A percentile compares a stretch with the other conserved stretches of the same genome.
phyloP scores from a whole-genome alignment of 2,888 invertebrate genomes.

The Xylota sylvarum region DNA sequence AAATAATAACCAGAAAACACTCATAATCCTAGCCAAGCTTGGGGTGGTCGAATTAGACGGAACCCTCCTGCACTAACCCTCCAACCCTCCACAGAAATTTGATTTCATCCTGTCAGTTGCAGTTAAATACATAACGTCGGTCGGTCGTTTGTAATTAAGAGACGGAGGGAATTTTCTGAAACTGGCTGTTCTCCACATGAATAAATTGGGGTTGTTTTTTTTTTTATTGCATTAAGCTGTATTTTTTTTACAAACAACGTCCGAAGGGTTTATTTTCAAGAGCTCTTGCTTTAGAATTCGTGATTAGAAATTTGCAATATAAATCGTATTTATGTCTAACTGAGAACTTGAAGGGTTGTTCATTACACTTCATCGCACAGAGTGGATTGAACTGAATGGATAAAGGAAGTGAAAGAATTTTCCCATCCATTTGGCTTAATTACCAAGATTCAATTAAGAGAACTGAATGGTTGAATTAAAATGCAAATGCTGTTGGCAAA shows the following conservation, averaged over 20 bases:
- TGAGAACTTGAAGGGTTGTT: slow-evolving; percentile 3
- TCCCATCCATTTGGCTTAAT: slow-evolving; percentile 20
- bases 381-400: slow-evolving; percentile 40
- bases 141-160: slow-evolving; percentile 61
- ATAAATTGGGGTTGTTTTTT: slow-evolving; percentile 41
- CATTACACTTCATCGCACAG: slow-evolving; percentile 21
- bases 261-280: background rate
- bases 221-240: slow-evolving; percentile 6
- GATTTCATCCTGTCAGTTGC: slow-evolving; percentile 69
- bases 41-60: slow-evolving; percentile 58
- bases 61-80: slow-evolving; percentile 12
- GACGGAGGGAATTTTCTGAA: slow-evolving; percentile 24
- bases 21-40: slow-evolving; percentile 58
- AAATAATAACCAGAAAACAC: slow-evolving; percentile 74
- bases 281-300: slow-evolving; percentile 15
- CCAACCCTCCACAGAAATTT: slow-evolving; percentile 33
- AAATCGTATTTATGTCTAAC: slow-evolving; percentile 1
- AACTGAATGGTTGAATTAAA: slow-evolving; percentile 1
- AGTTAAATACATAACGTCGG: slow-evolving; percentile 61
- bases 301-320: slow-evolving; percentile 28
- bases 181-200: slow-evolving; percentile 58
- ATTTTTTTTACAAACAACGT: background rate
- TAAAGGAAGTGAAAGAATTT: slow-evolving; percentile 13
- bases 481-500: background rate
- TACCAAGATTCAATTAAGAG: background rate